Base-by-base conservation (phyloP, 2,113 vertebrate species). In the Apodemus sylvaticus region DNA sequence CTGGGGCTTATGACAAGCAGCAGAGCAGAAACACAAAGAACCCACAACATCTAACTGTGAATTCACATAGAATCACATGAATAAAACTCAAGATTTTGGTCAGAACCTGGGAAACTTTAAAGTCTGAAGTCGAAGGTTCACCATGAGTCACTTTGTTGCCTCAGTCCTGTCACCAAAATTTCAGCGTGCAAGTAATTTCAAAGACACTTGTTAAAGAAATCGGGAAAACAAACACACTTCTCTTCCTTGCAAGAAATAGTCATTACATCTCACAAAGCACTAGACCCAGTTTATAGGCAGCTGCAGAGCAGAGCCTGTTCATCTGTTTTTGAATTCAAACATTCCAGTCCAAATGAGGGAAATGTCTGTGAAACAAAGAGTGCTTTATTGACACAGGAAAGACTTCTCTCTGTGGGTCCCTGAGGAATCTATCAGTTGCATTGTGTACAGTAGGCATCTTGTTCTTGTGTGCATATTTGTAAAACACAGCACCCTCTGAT, bases 291-390 rank as follows among this genome's bases (percentile, higher is more conserved):
- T 87, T 64, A 87, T 0, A 91, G 39, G 22, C n/a, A 92, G 51
- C 94, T 90, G 81, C 26, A 58, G 39, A 86, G 42, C 73, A 94
- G 12, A 90, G 17, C 64, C 70, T 76, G 51, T n/a, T 62, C 83
- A 20, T 79, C 55, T 55, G 91, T 86, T 77, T 74, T 71, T 39
- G 11, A 34, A 91, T 89, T 95, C 94, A 96, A 96, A 93, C 24
- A 79, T 78, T 83, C 34, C 74, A 90, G 24, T 76, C 62, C 36
- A 34, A 95, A 55, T 71, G 68, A 96, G 76, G 51, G 55, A 89
- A 93, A 93, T 51, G 36, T 86, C 93, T 90, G 31, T 14, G 86
- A 86, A 86, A 95, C 91, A 89, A 93, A 96, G 90, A 94, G 79
- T 42, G 51, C 71, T 93, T 58, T 97, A 83, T 97, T 86, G 60